phyloP scores from a whole-genome alignment of 2,888 invertebrate species.

The Sphinx pinastri region DNA sequence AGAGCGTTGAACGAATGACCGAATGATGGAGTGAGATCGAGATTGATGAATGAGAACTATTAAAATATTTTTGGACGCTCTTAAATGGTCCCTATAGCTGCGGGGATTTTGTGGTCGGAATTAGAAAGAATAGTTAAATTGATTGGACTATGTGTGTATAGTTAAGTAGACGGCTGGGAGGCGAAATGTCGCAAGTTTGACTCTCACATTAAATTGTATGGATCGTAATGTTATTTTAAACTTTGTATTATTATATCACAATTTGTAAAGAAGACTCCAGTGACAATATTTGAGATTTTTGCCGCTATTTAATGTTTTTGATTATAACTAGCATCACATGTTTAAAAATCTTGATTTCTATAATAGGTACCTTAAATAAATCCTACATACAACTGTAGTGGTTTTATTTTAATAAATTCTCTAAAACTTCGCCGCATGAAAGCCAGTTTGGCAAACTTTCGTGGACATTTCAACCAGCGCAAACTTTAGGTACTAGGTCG shows the following conservation, averaged over 20 bases:
- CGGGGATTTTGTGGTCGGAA: not conserved
- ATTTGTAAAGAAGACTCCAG: too few species aligned
- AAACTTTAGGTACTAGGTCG: not conserved
- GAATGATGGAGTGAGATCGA: constrained; percentile 13
- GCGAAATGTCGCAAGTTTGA: too few species aligned
- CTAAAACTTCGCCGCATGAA: constrained; percentile 14
- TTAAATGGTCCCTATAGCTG: not conserved
- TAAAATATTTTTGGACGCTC: constrained; percentile 8
- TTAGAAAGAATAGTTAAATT: not conserved
- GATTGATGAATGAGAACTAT: constrained; percentile 11
- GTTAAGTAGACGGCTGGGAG: too few species aligned
- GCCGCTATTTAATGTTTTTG: too few species aligned
- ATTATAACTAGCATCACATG: too few species aligned
- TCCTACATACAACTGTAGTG: not conserved
- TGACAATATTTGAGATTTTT: too few species aligned
- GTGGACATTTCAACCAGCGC: constrained; percentile 14
- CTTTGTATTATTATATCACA: too few species aligned
- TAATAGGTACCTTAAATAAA: too few species aligned
- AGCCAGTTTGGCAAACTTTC: constrained; percentile 9
- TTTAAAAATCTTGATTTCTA: too few species aligned
- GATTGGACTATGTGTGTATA: too few species aligned
- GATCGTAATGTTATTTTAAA: too few species aligned
- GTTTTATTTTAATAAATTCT: constrained; percentile 12
- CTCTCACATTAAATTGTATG: too few species aligned
- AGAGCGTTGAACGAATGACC: constrained; percentile 11